Conservation (phyloP, 2,113 vertebrate species). For the Prunella fulvescens region DNA sequence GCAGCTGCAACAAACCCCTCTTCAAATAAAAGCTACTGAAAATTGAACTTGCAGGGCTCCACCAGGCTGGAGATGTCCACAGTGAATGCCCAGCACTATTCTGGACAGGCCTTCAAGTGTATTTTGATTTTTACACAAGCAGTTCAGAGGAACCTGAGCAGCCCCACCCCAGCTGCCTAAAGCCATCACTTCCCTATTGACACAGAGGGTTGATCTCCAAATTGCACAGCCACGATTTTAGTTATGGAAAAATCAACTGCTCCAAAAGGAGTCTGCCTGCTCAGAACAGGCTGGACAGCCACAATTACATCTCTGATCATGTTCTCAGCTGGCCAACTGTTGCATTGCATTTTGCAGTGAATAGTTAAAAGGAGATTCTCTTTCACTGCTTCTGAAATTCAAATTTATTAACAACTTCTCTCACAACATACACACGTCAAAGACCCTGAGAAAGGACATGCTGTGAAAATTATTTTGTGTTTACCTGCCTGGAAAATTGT, state of each 20-base stretch:
- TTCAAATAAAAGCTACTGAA: background rate
- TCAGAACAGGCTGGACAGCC: background rate
- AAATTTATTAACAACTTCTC: conserved; percentile 30
- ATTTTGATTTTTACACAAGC: conserved; percentile 12
- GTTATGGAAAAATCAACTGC: conserved; percentile 43
- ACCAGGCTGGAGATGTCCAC: background rate
- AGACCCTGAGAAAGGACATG: conserved; percentile 50
- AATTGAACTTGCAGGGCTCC: background rate
- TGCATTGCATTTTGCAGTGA: background rate
- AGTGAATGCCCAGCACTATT: background rate
- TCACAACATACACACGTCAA: background rate
- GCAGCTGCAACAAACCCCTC: background rate
- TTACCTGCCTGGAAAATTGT: conserved; percentile 78
- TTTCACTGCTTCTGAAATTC: conserved; percentile 21
- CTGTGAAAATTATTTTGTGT: conserved; percentile 68
- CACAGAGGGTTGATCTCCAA: conserved; percentile 35
- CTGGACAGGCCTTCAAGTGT: background rate
- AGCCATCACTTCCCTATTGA: conserved; percentile 48
- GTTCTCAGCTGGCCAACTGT: background rate
- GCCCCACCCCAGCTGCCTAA: conserved; percentile 43
- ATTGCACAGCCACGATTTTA: conserved; percentile 5
- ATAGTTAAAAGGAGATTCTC: conserved; percentile 36
- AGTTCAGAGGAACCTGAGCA: background rate
- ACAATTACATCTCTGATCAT: background rate
- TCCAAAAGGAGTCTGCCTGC: conserved; percentile 1